These are phyloP conservation scores for Neotoxoptera formosana DNA, from an alignment of 1,140 invertebrate species.

Conservation along the genomic window DNA sequence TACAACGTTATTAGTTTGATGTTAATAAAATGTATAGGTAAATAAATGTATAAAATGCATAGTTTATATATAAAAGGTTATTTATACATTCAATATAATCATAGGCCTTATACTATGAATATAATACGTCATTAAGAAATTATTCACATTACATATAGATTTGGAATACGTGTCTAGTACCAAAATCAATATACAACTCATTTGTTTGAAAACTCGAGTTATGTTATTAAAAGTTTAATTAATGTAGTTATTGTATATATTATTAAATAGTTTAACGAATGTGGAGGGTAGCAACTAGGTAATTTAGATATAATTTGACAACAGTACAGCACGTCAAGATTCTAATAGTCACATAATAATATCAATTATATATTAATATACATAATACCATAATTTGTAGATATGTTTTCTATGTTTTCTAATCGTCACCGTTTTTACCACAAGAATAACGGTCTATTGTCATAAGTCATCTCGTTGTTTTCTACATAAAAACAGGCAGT, in stretches of 20 bases:
- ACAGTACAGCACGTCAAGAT: background rate
- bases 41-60: too few relatives aligned
- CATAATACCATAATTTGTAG: background rate
- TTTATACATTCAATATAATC: too few relatives aligned
- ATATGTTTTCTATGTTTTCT: background rate
- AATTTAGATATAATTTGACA: background rate
- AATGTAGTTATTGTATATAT: background rate
- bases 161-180: too few relatives aligned
- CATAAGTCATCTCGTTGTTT: background rate
- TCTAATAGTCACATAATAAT: background rate
- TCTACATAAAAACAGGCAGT: background rate
- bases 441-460: background rate
- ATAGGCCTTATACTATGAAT: too few relatives aligned
- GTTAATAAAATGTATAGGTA: too few relatives aligned
- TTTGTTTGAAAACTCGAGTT: background rate
- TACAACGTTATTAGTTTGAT: too few relatives aligned
- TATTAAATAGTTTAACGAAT: background rate
- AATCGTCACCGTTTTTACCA: background rate
- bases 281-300: background rate
- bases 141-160: too few relatives aligned
- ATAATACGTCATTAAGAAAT: too few relatives aligned
- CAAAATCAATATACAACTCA: background rate
- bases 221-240: background rate
- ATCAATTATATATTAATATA: background rate
- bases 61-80: too few relatives aligned